Percentiles rank a stretch among this genome's conserved stretches.
phyloP scores from a whole-genome alignment of 2,888 invertebrate genomes.

The Poecilobothrus nobilitatus region DNA sequence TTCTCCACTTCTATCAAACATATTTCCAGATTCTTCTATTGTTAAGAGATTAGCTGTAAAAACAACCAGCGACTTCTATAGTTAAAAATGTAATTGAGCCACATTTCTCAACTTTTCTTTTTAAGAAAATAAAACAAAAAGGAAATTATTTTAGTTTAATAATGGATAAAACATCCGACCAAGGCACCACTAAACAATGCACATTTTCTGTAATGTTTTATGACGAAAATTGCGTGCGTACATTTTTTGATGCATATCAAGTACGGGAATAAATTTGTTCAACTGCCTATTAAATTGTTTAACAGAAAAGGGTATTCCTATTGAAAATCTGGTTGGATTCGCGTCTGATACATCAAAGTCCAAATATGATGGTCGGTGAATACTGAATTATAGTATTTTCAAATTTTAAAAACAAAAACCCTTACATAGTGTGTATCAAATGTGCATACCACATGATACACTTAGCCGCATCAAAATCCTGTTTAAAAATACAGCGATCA shows the following conservation, averaged over 20 bases:
- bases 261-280: not conserved
- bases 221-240: not conserved
- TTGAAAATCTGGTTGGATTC: not conserved
- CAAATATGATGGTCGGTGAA: not conserved
- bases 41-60: not conserved
- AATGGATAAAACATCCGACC: slow-evolving; percentile 9
- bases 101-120: not conserved
- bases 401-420: not conserved
- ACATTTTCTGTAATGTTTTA: slow-evolving; percentile 8
- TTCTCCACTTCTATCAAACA: not conserved
- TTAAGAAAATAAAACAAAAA: not conserved
- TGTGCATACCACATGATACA: not conserved
- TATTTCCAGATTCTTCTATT: slow-evolving; percentile 9
- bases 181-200: not conserved
- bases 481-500: not conserved
- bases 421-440: not conserved
- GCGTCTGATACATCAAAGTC: not conserved
- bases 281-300: not conserved
- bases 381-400: not conserved
- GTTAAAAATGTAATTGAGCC: slow-evolving; percentile 1
- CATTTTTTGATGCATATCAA: not conserved
- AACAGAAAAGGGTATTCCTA: not conserved
- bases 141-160: slow-evolving; percentile 1
- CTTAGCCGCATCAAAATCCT: not conserved
- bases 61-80: slow-evolving; percentile 7